Percentiles rank a stretch among this genome's conserved stretches.
Evolutionary conservation across 2,797 vertebrate species (phyloP).

Genomic region (Tauraco hartlaubi): DNA sequence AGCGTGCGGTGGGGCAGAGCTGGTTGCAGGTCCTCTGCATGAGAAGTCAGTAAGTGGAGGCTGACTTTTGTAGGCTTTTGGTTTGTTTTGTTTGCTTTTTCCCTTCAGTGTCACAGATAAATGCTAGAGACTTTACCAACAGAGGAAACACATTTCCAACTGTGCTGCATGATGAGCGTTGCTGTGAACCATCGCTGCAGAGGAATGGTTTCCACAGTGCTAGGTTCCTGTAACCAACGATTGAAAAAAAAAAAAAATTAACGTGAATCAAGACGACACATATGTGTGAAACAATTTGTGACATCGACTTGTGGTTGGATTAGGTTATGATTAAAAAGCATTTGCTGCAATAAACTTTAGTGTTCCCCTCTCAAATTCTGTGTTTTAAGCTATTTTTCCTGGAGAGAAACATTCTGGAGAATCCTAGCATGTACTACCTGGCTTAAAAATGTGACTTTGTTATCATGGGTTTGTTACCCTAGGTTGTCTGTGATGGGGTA

Average conservation of each 20-base stretch:
- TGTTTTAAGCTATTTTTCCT: background rate
- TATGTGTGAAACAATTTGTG: accelerated
- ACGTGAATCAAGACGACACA: background rate
- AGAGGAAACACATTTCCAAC: background rate
- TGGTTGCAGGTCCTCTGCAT: background rate
- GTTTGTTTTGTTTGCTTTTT: background rate
- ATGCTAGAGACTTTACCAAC: background rate
- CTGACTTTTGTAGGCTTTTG: background rate
- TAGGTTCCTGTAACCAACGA: background rate
- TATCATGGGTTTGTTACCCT: background rate
- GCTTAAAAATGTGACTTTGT: background rate
- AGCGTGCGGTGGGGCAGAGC: background rate
- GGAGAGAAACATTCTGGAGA: background rate
- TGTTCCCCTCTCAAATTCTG: background rate
- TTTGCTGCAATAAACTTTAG: background rate
- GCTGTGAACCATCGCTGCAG: background rate
- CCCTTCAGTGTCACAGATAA: background rate
- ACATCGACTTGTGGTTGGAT: background rate
- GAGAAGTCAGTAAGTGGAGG: background rate
- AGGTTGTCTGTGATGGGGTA: background rate
- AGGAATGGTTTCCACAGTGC: background rate
- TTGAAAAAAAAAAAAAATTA: background rate
- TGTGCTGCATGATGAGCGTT: background rate
- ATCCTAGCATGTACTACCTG: background rate
- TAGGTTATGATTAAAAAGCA: background rate